These are phyloP conservation scores for Drosophila leonis DNA, from an alignment of 2,888 invertebrate genomes.

Conservation along the genomic window DNA sequence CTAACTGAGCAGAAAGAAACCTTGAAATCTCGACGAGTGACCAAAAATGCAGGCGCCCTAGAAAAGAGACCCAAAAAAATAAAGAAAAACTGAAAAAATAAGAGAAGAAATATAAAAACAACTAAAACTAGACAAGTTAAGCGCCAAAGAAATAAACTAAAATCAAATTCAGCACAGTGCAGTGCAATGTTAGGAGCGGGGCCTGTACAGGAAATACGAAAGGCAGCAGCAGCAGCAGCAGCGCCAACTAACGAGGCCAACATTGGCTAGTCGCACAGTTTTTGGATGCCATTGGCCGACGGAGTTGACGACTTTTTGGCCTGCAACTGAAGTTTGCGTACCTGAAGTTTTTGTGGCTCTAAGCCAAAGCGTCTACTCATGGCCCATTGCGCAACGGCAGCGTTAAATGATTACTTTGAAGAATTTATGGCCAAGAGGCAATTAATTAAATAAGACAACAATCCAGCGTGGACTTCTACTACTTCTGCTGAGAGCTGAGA, in stretches of 20 bases:
- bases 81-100: constrained; percentile 12
- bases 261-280: constrained; percentile 38
- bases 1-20: constrained; percentile 52
- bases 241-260: constrained; percentile 66
- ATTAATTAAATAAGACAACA: constrained; percentile 53
- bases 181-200: constrained; percentile 24
- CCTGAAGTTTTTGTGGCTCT: constrained; percentile 13
- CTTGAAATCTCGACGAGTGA: constrained; percentile 64
- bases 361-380: constrained; percentile 31
- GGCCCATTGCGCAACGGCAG: constrained; percentile 62
- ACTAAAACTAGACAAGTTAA: constrained; percentile 22
- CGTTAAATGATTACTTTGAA: constrained; percentile 39
- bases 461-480: background rate
- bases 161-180: constrained; percentile 27
- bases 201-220: constrained; percentile 64
- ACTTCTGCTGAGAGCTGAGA: background rate
- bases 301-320: constrained; percentile 53
- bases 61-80: constrained; percentile 27
- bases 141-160: constrained; percentile 31
- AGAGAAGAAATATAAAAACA: constrained; percentile 1
- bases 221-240: constrained; percentile 42
- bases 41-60: constrained; percentile 54
- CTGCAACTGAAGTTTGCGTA: constrained; percentile 31
- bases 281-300: constrained; percentile 67
- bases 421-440: constrained; percentile 63